phyloP scores from a whole-genome alignment of 2,888 invertebrate genomes.

The Rotaria magnacalcarata region DNA sequence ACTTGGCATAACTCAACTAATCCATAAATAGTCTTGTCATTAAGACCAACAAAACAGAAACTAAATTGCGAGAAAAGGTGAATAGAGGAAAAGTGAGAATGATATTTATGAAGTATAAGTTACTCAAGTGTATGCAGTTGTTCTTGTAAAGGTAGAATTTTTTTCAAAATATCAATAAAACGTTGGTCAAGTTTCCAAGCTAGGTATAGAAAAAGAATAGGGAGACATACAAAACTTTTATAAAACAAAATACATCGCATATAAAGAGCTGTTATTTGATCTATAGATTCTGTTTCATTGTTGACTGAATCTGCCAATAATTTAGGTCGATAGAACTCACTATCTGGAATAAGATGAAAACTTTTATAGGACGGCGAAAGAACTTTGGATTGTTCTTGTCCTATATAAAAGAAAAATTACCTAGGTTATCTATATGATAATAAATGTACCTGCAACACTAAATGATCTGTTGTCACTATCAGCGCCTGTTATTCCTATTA shows the following conservation, averaged over 20 bases:
- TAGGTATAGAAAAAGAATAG: background rate
- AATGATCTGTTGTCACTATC: background rate
- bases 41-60: conserved; percentile 56
- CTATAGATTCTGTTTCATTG: background rate
- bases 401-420: background rate
- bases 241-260: background rate
- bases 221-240: background rate
- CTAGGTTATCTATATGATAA: background rate
- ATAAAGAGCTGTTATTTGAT: conserved; percentile 27
- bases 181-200: conserved; percentile 46
- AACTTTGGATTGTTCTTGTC: background rate
- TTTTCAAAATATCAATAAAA: conserved; percentile 42
- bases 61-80: conserved; percentile 49
- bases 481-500: background rate
- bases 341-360: background rate
- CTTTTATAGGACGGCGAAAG: background rate
- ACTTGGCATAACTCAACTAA: conserved; percentile 53
- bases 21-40: conserved; percentile 51
- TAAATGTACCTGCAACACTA: background rate
- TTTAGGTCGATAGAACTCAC: conserved; percentile 19
- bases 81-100: conserved; percentile 43
- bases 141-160: conserved; percentile 39
- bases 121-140: conserved; percentile 46
- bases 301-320: background rate
- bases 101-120: background rate